These are phyloP conservation scores for Triops cancriformis DNA, from an alignment of 1,140 invertebrate species.

Conservation along the genomic window DNA sequence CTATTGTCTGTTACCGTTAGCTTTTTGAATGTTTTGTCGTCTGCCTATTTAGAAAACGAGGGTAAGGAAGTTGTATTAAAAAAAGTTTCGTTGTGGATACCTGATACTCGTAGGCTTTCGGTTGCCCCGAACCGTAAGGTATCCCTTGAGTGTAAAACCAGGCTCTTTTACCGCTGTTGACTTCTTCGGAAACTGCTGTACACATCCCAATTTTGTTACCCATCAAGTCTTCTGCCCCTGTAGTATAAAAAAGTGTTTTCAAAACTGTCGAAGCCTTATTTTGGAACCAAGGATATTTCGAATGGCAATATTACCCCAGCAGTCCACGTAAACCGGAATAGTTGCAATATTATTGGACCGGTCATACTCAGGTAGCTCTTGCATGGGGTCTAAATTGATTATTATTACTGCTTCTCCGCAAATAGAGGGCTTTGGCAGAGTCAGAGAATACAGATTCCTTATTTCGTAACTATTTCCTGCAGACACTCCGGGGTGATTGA, in stretches of 20 bases:
- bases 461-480: background rate
- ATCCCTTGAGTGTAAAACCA: background rate
- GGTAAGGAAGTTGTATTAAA: too few species aligned
- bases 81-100: too few species aligned
- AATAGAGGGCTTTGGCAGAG: background rate
- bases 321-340: constrained; percentile 18
- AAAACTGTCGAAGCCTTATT: too few species aligned
- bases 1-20: background rate
- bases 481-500: background rate
- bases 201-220: background rate
- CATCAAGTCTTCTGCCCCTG: background rate
- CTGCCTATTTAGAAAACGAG: too few species aligned
- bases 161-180: background rate
- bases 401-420: constrained; percentile 2
- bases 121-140: background rate
- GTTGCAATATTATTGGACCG: background rate
- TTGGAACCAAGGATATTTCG: too few species aligned
- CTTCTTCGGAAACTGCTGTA: background rate
- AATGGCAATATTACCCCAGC: constrained; percentile 22
- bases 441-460: background rate
- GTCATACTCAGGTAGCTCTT: background rate
- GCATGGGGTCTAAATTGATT: background rate
- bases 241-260: background rate
- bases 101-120: background rate
- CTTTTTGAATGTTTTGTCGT: background rate